These are phyloP conservation scores for Chironomus striatipennis DNA, from an alignment of 1,140 invertebrate genomes.

Conservation along the genomic window DNA sequence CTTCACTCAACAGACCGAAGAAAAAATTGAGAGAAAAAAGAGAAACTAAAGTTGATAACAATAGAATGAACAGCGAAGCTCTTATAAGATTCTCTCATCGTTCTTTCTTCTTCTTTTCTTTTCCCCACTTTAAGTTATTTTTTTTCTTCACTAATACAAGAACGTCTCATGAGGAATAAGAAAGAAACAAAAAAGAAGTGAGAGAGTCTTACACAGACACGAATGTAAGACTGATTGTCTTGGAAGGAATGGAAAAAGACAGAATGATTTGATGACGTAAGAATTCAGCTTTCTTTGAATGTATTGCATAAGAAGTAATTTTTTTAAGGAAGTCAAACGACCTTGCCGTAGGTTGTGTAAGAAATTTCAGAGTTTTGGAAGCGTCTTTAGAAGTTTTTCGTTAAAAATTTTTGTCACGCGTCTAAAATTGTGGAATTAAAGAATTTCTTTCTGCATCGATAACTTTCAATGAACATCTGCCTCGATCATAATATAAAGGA, in stretches of 20 bases:
- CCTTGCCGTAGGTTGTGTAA: not conserved
- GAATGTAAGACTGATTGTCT: not conserved
- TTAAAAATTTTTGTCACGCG: not conserved
- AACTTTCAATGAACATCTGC: not conserved
- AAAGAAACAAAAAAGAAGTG: not conserved
- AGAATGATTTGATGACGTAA: not conserved
- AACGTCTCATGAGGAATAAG: too few relatives aligned
- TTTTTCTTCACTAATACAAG: not conserved
- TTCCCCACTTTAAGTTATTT: not conserved
- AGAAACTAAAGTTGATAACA: too few relatives aligned
- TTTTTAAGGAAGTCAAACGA: slow-evolving; percentile 13
- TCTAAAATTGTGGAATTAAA: not conserved
- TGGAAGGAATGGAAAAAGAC: not conserved
- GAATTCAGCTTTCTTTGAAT: not conserved
- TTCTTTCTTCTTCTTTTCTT: not conserved
- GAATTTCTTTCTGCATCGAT: slow-evolving; percentile 4
- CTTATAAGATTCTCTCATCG: not conserved
- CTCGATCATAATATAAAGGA: not conserved
- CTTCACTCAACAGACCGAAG: not conserved
- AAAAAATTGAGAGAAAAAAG: too few relatives aligned
- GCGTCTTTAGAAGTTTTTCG: not conserved
- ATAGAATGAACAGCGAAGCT: not conserved
- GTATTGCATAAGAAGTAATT: slow-evolving; percentile 1
- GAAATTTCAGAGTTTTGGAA: not conserved
- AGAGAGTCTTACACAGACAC: not conserved